These are phyloP conservation scores for Patiria miniata DNA, from an alignment of 35 echinoderm and acorn worm genomes.

Conservation along the genomic window DNA sequence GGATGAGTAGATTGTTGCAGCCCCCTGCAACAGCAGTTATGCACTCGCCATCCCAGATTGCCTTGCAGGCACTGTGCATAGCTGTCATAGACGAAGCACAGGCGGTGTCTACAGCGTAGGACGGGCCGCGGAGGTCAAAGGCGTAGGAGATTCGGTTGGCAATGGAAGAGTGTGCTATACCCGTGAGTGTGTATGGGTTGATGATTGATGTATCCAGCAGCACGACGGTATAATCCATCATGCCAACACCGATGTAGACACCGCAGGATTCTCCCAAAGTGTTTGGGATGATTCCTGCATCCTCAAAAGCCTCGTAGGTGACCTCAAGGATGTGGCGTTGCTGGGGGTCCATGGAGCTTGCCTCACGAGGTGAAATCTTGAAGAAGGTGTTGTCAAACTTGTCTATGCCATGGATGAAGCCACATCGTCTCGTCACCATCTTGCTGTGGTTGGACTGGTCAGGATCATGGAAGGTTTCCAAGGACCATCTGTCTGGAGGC, in stretches of 20 bases:
- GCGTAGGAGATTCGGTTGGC: constrained; percentile 95
- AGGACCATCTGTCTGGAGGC: constrained; percentile 73
- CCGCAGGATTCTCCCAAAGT: constrained; percentile 66
- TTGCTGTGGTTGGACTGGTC: constrained; percentile 84
- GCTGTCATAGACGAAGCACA: constrained; percentile 86
- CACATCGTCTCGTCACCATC: constrained; percentile 81
- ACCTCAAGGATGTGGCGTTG: constrained; percentile 86
- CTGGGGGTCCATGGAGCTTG: constrained; percentile 88
- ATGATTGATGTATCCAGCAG: constrained; percentile 65
- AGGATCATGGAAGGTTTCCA: constrained; percentile 78
- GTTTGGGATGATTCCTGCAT: constrained; percentile 80
- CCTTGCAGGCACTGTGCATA: constrained; percentile 84
- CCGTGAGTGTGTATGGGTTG: constrained; percentile 85
- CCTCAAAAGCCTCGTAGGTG: constrained; percentile 88
- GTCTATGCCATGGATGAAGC: constrained; percentile 77
- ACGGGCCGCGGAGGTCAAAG: constrained; percentile 80
- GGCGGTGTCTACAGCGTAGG: constrained; percentile 78
- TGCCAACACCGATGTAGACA: constrained; percentile 89
- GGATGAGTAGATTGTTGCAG: constrained; percentile 69
- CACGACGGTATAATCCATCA: constrained; percentile 88
- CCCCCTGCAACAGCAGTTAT: constrained; percentile 65
- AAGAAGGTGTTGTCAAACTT: constrained; percentile 90
- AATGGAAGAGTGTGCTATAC: constrained; percentile 73
- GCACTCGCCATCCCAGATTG: constrained; percentile 79
- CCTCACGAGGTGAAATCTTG: constrained; percentile 85